Base-by-base conservation (phyloP, 2,888 invertebrate species). In the Lasiommata megera region DNA sequence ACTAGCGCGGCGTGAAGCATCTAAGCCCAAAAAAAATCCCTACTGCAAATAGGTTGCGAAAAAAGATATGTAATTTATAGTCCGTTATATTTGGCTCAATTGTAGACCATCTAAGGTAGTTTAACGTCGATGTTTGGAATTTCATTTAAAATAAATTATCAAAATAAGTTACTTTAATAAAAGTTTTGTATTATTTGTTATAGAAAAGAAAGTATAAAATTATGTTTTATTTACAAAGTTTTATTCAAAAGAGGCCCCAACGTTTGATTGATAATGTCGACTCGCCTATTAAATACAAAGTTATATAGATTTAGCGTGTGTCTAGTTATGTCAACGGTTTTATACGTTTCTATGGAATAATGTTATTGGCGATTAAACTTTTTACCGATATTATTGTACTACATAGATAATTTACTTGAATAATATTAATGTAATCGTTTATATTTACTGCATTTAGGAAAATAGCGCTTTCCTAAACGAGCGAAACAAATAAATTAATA, bases 321-420 rank as follows among this genome's bases (percentile, higher is more conserved):
- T 51, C 51, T 72, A 56, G 47, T 61, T 56, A 54, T 41, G 48
- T 65, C 63, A 55, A 58, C 58, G 55, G 73, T 88, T 88, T 88
- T 88, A 81, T 88, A 88, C 84, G 84, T 85, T 85, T 88, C 81
- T 86, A 86, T 80, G 77, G 73, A 78, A 77, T 58, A 62, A 69
- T 71, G 80, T 77, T 83, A 80, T 74, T 74, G 78, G 80, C 79
- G 80, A 80, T 79, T 82, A 77, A n/a, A 78, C 82, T 85, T 85
- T 54, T 84, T 83, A 83, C 74, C 69, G 74, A 79, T 82, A 77
- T 79, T 78, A 77, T 73, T 71, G 58, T 58, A 67, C 67, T 67
- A 77, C 74, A 71, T 77, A 76, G 71, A 71, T 74, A 78, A 82
- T 79, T 79, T 80, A 80, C 80, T 76, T 67, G 77, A 80, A 61